Evolutionary conservation across 2,797 vertebrate species (phyloP), one percentile per base, ranked within the genome.

Genomic region (Sebastes hubbsi): DNA sequence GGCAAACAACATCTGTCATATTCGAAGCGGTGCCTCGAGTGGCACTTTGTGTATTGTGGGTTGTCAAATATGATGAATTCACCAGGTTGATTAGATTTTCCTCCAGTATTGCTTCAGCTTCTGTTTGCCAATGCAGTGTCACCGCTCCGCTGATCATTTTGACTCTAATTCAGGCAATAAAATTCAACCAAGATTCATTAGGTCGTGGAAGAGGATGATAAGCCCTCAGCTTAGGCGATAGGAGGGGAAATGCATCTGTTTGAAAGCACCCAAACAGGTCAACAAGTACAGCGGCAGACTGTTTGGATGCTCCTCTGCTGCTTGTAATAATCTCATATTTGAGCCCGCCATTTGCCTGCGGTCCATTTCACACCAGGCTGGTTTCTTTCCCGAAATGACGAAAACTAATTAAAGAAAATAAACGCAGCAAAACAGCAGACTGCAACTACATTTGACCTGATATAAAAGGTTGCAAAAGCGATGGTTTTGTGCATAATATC

Each of bases 11-110:
- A 85, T 85, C 80, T 82, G 24, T 89, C 75, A 84, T 67, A 72
- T 34, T 34, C 8, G 4, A 56, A 76, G 65, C 8, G 72, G 24
- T 72, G 78, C 78, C 80, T 84, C 67, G 1, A 84, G 87, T 77
- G 27, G 34, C 27, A 54, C 46, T 56, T 5, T 29, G 61, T 64
- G 32, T 24, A 67, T 78, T 70, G 22, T 56, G 73, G 75, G 60
- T 77, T 84, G 84, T 89, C 68, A 87, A 76, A 72, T 69, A 75
- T 72, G 79, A 91, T 78, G 27, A 87, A 86, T 89, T 86, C 20
- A 72, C 81, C 61, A 75, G 63, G 59, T 49, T 81, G 78, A 86
- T 91, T 80, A 29, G 32, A 78, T 88, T 85, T 83, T 72, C 55
- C 60, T 78, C 71, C 11, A 9, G 46, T 59, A 62, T 63, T 61